A percentile compares a stretch with the other conserved stretches of the same genome.
Conservation (phyloP, 1,140 invertebrate species). For the Oryctes rhinoceros region DNA sequence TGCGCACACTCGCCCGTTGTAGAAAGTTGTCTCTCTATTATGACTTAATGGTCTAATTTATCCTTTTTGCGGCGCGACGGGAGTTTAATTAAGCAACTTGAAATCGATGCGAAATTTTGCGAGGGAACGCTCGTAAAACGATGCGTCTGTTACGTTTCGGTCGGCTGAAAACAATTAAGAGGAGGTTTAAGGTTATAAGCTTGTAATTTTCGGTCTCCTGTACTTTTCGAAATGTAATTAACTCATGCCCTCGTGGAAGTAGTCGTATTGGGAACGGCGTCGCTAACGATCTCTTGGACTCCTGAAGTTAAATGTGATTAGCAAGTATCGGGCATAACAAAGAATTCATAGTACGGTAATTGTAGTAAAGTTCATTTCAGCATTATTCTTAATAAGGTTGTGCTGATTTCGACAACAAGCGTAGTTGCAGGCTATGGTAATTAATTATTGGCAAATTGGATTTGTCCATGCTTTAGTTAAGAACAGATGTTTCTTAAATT, state of each 20-base stretch:
- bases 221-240: not conserved
- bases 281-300: not conserved
- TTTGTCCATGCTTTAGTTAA: no score
- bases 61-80: conserved; percentile 17
- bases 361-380: no score
- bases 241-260: not conserved
- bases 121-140: not conserved
- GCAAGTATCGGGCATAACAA: no score
- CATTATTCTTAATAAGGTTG: no score
- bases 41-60: conserved; percentile 26
- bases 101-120: conserved; percentile 27
- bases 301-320: no score
- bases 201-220: not conserved
- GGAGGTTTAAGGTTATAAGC: not conserved
- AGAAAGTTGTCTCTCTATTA: conserved; percentile 36
- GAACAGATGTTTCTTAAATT: no score
- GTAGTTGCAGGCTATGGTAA: no score
- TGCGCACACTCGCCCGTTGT: not conserved
- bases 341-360: no score
- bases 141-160: not conserved
- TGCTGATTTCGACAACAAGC: no score
- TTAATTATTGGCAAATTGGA: no score
- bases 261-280: not conserved
- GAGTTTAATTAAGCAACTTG: conserved; percentile 27
- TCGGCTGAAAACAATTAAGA: conserved; percentile 17